phyloP scores from a whole-genome alignment of 92 coral and sea anemone species.

The Anthopleura xanthogrammica region DNA sequence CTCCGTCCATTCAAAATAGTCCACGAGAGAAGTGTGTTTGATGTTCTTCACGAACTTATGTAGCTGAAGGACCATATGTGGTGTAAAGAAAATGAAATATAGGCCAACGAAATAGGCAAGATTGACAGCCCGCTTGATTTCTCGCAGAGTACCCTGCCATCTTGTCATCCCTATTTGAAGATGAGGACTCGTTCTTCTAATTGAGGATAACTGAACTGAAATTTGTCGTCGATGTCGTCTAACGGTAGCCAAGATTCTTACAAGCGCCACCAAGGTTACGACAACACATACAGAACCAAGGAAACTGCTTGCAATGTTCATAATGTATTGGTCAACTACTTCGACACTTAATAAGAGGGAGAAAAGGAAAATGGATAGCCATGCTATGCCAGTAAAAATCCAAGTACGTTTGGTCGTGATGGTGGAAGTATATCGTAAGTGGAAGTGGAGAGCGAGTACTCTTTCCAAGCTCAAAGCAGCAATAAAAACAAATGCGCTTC shows the following conservation, averaged over 20 bases:
- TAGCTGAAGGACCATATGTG: conserved; percentile 19
- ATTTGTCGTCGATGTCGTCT: conserved; percentile 25
- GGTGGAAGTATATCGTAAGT: conserved; percentile 15
- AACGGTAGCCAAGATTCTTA: conserved; percentile 9
- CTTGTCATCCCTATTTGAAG: background rate
- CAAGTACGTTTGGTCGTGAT: conserved; percentile 15
- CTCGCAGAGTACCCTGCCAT: background rate
- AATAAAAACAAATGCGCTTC: conserved; percentile 26
- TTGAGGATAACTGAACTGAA: background rate
- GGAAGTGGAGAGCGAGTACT: conserved; percentile 18
- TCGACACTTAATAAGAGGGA: background rate
- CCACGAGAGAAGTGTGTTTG: background rate
- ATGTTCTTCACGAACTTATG: conserved; percentile 1
- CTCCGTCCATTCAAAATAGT: conserved; percentile 3
- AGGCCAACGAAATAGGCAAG: conserved; percentile 12
- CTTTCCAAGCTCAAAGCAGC: conserved; percentile 23
- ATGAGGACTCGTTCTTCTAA: background rate
- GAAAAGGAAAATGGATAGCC: conserved; percentile 1
- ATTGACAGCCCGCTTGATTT: conserved; percentile 22
- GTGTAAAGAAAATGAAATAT: conserved; percentile 14
- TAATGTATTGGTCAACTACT: background rate
- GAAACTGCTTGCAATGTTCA: background rate
- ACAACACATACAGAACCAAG: background rate
- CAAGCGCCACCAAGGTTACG: conserved; percentile 13
- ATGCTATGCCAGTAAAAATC: background rate